These are phyloP conservation scores for Caerostris darwini DNA, from an alignment of 1,140 invertebrate species.

Conservation along the genomic window DNA sequence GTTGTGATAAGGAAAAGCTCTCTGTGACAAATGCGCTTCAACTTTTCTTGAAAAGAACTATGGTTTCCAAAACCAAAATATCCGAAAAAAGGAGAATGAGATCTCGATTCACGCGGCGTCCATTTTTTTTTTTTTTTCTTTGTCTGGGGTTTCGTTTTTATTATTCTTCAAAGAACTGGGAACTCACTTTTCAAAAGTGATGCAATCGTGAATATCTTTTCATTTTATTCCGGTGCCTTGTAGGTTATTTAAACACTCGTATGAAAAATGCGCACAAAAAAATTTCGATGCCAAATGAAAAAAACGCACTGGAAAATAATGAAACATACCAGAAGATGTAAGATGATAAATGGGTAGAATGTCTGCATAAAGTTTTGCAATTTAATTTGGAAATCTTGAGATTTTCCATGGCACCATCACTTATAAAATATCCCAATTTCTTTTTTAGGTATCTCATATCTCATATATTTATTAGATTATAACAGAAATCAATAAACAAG, in stretches of 20 bases:
- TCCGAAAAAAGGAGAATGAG: slow-evolving; percentile 20
- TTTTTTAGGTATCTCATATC: too few relatives aligned
- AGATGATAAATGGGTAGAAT: too few relatives aligned
- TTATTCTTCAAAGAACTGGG: slow-evolving; percentile 5
- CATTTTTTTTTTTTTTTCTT: slow-evolving; percentile 22
- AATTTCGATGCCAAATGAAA: background rate
- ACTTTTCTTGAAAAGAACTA: slow-evolving; percentile 36
- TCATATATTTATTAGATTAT: too few relatives aligned
- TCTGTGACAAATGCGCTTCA: slow-evolving; percentile 44
- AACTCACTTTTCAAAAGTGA: slow-evolving; percentile 24
- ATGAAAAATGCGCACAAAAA: background rate
- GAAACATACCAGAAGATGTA: too few relatives aligned
- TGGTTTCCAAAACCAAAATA: slow-evolving; percentile 24
- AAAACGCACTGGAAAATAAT: too few relatives aligned
- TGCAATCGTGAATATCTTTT: slow-evolving; percentile 20
- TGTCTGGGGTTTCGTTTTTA: slow-evolving; percentile 28
- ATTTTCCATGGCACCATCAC: too few relatives aligned
- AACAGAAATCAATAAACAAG: too few relatives aligned
- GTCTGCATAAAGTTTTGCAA: too few relatives aligned
- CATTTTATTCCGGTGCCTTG: background rate
- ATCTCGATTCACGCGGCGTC: slow-evolving; percentile 21
- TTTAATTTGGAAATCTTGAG: too few relatives aligned
- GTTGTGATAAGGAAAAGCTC: slow-evolving; percentile 42
- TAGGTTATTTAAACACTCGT: background rate
- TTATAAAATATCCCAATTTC: too few relatives aligned